A percentile compares a stretch with the other conserved stretches of the same genome.
Evolutionary conservation across 2,113 vertebrate species (phyloP).

Genomic region (Microcebus griseorufus): DNA sequence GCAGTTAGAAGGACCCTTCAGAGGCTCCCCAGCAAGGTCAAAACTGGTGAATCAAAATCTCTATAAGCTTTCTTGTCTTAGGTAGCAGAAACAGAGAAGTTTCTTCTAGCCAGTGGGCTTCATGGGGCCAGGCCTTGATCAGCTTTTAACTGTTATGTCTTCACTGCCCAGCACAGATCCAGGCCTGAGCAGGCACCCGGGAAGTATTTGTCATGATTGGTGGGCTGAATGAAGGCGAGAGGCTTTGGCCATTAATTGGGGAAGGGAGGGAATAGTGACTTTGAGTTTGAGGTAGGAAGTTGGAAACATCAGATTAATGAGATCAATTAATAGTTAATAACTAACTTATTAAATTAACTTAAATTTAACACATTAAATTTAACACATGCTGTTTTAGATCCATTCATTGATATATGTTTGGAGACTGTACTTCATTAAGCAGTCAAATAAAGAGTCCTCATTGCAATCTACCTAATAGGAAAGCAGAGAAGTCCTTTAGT

Average conservation of each 20-base stretch:
- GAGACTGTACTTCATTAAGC: background rate
- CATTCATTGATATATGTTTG: background rate
- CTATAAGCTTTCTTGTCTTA: background rate
- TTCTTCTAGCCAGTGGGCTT: background rate
- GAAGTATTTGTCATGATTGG: background rate
- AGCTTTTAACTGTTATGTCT: background rate
- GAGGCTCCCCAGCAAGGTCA: background rate
- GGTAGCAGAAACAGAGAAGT: background rate
- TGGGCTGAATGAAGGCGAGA: background rate
- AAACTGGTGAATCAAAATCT: background rate
- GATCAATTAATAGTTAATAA: background rate
- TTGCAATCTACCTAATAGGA: background rate
- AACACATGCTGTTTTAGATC: background rate
- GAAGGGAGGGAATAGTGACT: background rate
- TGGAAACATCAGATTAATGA: background rate
- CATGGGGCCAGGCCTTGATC: background rate
- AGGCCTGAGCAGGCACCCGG: background rate
- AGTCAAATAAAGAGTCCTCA: background rate
- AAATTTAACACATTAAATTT: background rate
- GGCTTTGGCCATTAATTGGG: background rate
- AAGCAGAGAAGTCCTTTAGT: background rate
- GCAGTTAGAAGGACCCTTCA: background rate
- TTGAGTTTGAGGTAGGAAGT: background rate
- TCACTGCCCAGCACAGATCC: background rate
- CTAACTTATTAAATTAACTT: background rate